phyloP scores from a whole-genome alignment of 2,797 vertebrate species.

The Holocentrus rufus region DNA sequence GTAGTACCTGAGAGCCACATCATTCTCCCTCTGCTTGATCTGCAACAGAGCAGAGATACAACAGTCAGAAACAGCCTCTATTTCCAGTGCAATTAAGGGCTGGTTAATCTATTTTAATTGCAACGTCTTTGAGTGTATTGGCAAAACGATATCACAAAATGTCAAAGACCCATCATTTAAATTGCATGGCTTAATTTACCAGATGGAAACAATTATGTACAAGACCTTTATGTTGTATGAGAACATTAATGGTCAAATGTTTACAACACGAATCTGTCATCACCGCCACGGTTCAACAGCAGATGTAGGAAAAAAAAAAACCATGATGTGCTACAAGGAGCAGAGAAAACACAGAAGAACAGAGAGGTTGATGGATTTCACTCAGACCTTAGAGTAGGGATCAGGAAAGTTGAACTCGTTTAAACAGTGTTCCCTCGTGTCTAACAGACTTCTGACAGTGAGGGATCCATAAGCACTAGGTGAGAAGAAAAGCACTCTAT shows the following conservation, averaged over 20 bases:
- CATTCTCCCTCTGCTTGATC: slow-evolving; percentile 97
- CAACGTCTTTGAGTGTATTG: background rate
- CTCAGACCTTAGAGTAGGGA: slow-evolving; percentile 95
- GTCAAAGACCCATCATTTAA: background rate
- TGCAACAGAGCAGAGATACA: slow-evolving; percentile 58
- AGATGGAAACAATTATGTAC: background rate
- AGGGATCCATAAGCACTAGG: slow-evolving; percentile 96
- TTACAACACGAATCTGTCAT: slow-evolving; percentile 12
- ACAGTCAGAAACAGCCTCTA: background rate
- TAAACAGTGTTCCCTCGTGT: slow-evolving; percentile 97
- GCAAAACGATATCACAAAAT: background rate
- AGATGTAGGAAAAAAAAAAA: slow-evolving; percentile 11
- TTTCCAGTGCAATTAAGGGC: background rate
- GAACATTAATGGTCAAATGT: background rate
- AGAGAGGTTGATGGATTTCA: slow-evolving; percentile 37
- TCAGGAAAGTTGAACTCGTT: slow-evolving; percentile 99
- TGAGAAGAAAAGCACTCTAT: slow-evolving; percentile 74
- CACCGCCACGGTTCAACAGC: slow-evolving; percentile 11
- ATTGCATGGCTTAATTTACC: background rate
- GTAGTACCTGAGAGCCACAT: slow-evolving; percentile 92
- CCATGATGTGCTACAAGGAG: background rate
- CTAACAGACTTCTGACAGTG: slow-evolving; percentile 97
- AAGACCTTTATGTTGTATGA: slow-evolving; percentile 1
- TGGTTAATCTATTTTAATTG: background rate
- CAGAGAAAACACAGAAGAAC: slow-evolving; percentile 5